phyloP scores from a whole-genome alignment of 2,113 vertebrate species.

The Ploceus nigricollis region DNA sequence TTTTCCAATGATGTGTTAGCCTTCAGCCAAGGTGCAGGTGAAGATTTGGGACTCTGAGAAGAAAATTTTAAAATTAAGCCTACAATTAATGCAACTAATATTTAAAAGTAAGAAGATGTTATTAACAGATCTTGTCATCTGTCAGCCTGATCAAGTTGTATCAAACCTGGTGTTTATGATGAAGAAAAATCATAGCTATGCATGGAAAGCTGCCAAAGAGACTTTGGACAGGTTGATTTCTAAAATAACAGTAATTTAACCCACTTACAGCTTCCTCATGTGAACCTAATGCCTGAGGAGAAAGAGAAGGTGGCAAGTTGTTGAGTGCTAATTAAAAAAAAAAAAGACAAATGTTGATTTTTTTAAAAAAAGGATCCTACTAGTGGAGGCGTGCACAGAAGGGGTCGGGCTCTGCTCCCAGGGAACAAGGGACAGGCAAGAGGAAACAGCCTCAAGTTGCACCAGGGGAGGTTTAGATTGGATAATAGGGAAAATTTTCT shows the following conservation, averaged over 20 bases:
- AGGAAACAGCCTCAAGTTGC: neutral
- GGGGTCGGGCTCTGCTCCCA: accelerated
- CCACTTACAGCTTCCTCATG: neutral
- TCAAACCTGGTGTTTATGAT: neutral
- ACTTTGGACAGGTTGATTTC: neutral
- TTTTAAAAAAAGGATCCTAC: neutral
- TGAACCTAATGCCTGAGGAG: neutral
- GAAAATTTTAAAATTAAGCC: neutral
- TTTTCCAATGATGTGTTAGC: neutral
- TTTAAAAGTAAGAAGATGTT: neutral
- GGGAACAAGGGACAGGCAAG: neutral
- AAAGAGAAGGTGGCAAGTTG: neutral
- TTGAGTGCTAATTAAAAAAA: neutral
- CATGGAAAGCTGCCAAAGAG: neutral
- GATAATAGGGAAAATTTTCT: neutral
- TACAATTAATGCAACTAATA: neutral
- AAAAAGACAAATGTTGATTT: neutral
- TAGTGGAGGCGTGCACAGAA: neutral
- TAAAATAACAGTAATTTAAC: neutral
- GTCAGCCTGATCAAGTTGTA: neutral
- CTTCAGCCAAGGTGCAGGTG: neutral
- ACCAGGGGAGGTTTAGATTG: neutral
- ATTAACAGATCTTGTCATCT: neutral
- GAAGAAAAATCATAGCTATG: neutral
- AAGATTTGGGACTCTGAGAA: neutral